Conservation (phyloP, 1,140 invertebrate genomes). For the Lamellibrachia luymesi region DNA sequence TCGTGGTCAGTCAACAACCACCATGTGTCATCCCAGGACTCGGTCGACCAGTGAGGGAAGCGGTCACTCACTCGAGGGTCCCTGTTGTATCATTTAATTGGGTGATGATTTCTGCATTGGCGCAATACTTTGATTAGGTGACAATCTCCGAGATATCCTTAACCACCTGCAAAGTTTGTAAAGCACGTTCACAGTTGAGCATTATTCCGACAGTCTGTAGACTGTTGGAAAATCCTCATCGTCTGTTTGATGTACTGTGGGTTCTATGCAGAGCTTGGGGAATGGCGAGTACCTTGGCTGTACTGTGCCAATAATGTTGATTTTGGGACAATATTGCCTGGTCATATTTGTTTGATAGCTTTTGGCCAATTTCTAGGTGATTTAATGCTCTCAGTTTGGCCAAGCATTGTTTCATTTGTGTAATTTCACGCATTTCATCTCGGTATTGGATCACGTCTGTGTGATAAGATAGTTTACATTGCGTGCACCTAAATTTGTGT, state of each 20-base stretch:
- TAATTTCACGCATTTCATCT: conserved; percentile 1
- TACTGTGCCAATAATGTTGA: background rate
- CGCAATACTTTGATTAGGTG: background rate
- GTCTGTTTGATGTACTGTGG: background rate
- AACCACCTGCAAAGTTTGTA: background rate
- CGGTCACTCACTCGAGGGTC: background rate
- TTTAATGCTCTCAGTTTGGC: background rate
- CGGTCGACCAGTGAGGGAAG: background rate
- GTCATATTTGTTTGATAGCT: background rate
- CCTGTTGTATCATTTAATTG: background rate
- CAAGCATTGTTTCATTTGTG: background rate
- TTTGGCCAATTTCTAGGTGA: background rate
- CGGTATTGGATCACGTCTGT: background rate
- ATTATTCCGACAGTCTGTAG: background rate
- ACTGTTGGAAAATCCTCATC: background rate
- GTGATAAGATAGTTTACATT: background rate
- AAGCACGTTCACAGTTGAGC: background rate
- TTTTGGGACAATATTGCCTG: background rate
- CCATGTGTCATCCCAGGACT: background rate
- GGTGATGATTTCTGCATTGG: background rate
- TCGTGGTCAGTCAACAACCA: background rate
- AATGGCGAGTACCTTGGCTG: background rate
- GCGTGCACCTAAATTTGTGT: background rate
- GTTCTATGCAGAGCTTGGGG: background rate
- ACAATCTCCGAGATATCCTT: background rate